Evolutionary conservation across 2,113 vertebrate species (phyloP).

Genomic region (Lophura nycthemera): DNA sequence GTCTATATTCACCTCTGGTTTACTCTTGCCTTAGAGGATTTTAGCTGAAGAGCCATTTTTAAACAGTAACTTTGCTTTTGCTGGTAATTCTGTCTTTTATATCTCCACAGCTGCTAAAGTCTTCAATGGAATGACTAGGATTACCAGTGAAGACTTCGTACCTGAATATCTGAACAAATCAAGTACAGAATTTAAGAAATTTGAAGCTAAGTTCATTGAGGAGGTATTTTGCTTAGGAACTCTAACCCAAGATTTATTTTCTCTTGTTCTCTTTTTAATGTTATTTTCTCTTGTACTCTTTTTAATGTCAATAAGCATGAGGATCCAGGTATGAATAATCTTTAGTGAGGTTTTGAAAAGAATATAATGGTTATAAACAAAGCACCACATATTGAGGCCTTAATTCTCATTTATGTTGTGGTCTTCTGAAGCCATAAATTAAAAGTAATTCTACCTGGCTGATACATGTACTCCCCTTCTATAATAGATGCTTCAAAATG

Average conservation of each 20-base stretch:
- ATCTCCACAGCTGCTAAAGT: slow-evolving; percentile 25
- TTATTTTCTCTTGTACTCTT: not conserved
- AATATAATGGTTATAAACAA: not conserved
- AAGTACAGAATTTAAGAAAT: slow-evolving; percentile 3
- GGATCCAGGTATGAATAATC: not conserved
- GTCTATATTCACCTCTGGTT: not conserved
- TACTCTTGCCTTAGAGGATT: not conserved
- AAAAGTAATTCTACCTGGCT: not conserved
- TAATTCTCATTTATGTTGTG: not conserved
- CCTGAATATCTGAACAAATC: slow-evolving; percentile 8
- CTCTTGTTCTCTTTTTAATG: not conserved
- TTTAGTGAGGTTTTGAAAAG: not conserved
- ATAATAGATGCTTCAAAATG: not conserved
- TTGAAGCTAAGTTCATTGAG: not conserved
- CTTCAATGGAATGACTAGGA: slow-evolving; percentile 2
- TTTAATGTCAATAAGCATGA: not conserved
- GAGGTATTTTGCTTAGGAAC: slow-evolving; percentile 25
- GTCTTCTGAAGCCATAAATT: not conserved
- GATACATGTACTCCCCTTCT: not conserved
- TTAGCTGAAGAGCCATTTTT: not conserved
- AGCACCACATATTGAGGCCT: not conserved
- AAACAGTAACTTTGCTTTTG: not conserved
- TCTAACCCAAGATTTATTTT: not conserved
- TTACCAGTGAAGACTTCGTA: not conserved
- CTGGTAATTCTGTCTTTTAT: not conserved